Evolutionary conservation across 2,888 invertebrate species (phyloP), one percentile per base, ranked within the genome.

Genomic region (Agrenia bidenticulata): DNA sequence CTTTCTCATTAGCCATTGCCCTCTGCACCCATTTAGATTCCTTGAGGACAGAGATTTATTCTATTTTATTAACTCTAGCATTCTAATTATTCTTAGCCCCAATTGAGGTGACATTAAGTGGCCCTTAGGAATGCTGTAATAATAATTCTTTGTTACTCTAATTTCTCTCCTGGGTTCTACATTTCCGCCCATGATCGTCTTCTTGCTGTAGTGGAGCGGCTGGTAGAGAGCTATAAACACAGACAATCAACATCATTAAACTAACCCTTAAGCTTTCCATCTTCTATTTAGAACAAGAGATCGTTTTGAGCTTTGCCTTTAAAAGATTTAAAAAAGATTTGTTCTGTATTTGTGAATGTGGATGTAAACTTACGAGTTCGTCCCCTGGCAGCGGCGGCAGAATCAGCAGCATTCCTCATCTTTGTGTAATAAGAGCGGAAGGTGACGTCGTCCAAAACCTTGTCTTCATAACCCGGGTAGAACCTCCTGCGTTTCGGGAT

Each of bases 341-440:
- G n/a, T n/a, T n/a, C n/a, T n/a, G n/a, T n/a, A n/a, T n/a, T n/a
- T n/a, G n/a, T n/a, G n/a, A n/a, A n/a, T n/a, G n/a, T n/a, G n/a
- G n/a, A n/a, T n/a, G n/a, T n/a, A 32, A 26, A 27, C 32, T 37
- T 41, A 41, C 23, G 23, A 21, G 57, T 57, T 27, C 57, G 24
- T 37, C 23, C 41, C 17, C 57, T 19, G 21, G 41, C 57, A 39
- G 17, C 26, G 27, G 64, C 67, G 39, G 54, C 50, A 32, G 58
- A 49, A 49, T 66, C 66, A 75, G 86, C 87, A 77, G 87, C 88
- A 77, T 86, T 85, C 77, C 88, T 85, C 81, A 89, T 88, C 84
- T 88, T 89, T 82, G 88, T 87, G 85, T 92, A 92, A 84, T 88
- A 91, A 80, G 92, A 92, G 79, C 92, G 85, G 78, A 90, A 87